Conservation (phyloP, 53 echinoderm and acorn worm species). For the Hippasteria phrygiana region DNA sequence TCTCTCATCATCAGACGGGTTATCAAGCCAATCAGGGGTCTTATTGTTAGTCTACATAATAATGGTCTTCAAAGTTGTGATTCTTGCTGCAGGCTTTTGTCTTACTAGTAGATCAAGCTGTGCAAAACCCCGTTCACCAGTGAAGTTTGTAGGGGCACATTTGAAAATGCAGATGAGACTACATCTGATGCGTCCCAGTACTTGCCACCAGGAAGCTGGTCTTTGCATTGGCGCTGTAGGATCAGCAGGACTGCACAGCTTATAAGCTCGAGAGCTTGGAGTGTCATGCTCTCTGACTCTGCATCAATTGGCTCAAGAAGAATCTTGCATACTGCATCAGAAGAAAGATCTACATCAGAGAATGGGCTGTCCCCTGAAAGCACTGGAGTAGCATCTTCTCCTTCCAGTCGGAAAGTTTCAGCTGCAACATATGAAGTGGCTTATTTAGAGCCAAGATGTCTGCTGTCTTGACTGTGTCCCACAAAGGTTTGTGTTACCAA, state of each 20-base stretch:
- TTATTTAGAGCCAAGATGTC: conserved; percentile 63
- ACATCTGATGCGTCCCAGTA: conserved; percentile 65
- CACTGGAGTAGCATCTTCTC: conserved; percentile 38
- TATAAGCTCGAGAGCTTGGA: no score
- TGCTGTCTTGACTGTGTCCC: conserved; percentile 49
- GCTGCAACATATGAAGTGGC: conserved; percentile 34
- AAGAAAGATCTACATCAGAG: no score
- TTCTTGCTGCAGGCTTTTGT: conserved; percentile 51
- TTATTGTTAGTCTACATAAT: conserved; percentile 71
- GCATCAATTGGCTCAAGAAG: no score
- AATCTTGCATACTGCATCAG: no score
- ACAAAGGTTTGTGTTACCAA: conserved; percentile 61
- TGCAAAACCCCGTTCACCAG: conserved; percentile 72
- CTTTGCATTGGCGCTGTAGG: conserved; percentile 71
- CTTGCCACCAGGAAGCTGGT: conserved; percentile 67
- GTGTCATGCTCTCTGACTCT: no score
- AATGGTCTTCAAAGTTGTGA: conserved; percentile 49
- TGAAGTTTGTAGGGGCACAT: conserved; percentile 67
- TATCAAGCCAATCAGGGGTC: conserved; percentile 65
- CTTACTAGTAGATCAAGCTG: conserved; percentile 66
- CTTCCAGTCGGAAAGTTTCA: neutral
- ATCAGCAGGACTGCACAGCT: no score
- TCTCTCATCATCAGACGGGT: neutral
- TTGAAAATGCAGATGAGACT: neutral
- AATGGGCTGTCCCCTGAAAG: neutral